Evolutionary conservation across 2,113 vertebrate genomes (phyloP).

Genomic region (Odocoileus hemionus): DNA sequence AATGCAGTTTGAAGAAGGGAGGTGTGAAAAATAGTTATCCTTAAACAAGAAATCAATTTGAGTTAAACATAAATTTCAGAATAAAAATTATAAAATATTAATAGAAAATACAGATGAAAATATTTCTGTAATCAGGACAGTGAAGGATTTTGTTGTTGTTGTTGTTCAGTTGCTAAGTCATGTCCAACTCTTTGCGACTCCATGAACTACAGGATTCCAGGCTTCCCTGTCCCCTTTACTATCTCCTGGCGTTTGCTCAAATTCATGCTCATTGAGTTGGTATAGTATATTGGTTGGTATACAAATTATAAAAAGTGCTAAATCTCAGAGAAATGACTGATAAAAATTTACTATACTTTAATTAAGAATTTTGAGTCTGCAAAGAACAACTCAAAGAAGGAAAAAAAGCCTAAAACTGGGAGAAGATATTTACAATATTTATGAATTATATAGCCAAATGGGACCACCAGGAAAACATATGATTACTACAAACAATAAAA

Average conservation of each 20-base stretch:
- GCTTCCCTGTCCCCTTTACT: background rate
- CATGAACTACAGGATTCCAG: background rate
- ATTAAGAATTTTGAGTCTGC: background rate
- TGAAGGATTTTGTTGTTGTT: background rate
- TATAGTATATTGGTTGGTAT: background rate
- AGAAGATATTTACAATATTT: background rate
- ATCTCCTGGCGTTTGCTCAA: background rate
- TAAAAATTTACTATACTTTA: background rate
- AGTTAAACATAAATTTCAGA: background rate
- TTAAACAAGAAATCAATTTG: background rate
- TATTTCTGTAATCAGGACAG: background rate
- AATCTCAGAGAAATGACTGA: background rate
- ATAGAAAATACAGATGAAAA: background rate
- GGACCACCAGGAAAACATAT: background rate
- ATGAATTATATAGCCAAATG: background rate
- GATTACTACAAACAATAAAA: background rate
- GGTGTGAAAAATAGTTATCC: background rate
- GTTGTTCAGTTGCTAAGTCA: background rate
- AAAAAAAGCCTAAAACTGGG: background rate
- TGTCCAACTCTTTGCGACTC: background rate
- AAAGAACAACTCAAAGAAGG: background rate
- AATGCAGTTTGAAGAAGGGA: background rate
- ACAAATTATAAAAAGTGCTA: background rate
- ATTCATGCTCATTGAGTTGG: background rate
- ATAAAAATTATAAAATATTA: background rate